Conservation (phyloP, 2,888 invertebrate genomes). For the Hesperia comma region DNA sequence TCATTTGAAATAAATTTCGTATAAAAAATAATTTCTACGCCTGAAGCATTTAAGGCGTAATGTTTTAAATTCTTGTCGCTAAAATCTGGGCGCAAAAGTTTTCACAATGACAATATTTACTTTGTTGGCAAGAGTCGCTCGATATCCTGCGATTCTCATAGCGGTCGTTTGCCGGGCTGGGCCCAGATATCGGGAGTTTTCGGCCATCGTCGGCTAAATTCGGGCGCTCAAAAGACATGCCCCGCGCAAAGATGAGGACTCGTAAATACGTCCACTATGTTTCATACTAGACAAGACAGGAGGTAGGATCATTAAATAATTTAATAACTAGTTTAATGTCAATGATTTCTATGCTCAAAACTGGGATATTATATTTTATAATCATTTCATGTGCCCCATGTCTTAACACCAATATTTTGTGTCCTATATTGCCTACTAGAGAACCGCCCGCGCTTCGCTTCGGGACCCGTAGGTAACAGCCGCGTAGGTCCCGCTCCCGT, state of each 20-base stretch:
- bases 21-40: not conserved
- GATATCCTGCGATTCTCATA: slow-evolving; percentile 4
- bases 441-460: too few relatives aligned
- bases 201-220: slow-evolving; percentile 11
- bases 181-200: slow-evolving; percentile 10
- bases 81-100: slow-evolving; percentile 2
- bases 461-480: too few relatives aligned
- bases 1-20: not conserved
- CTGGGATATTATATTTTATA: too few relatives aligned
- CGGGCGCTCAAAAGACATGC: slow-evolving; percentile 1
- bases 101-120: slow-evolving; percentile 8
- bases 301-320: too few relatives aligned
- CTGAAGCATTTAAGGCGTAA: not conserved
- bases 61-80: slow-evolving; percentile 3
- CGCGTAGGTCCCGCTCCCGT: too few relatives aligned
- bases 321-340: too few relatives aligned
- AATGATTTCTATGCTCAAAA: too few relatives aligned
- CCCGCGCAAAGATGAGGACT: not conserved
- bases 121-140: slow-evolving; percentile 4
- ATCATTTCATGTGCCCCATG: too few relatives aligned
- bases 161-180: slow-evolving; percentile 14
- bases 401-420: too few relatives aligned
- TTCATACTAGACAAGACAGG: not conserved
- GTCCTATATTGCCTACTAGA: too few relatives aligned
- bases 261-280: not conserved